These are phyloP conservation scores for Lamellibrachia satsuma DNA, from an alignment of 2,888 invertebrate species.

Conservation along the genomic window DNA sequence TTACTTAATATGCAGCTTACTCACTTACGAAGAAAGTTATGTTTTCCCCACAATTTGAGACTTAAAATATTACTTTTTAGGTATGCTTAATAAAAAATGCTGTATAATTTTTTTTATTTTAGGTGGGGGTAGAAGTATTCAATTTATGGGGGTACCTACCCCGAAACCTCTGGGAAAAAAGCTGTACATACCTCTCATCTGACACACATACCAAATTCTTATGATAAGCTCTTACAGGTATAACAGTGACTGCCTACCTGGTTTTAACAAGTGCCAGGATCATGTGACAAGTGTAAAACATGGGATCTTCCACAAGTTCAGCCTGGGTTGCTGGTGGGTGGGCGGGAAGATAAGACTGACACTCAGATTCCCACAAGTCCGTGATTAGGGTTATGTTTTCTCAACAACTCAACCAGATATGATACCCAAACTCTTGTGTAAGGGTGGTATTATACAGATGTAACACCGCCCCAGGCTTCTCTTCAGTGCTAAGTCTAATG, in stretches of 20 bases:
- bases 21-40: neutral
- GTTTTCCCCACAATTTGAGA: neutral
- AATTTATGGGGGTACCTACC: neutral
- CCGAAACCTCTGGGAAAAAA: neutral
- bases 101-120: neutral
- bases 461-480: neutral
- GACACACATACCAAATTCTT: neutral
- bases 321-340: neutral
- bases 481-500: neutral
- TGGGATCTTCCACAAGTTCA: neutral
- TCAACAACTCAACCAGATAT: neutral
- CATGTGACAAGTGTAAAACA: neutral
- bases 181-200: neutral
- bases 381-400: neutral
- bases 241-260: neutral
- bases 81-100: neutral
- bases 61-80: neutral
- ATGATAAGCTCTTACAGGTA: neutral
- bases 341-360: neutral
- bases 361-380: neutral
- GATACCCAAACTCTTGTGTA: neutral
- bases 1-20: neutral
- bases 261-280: neutral
- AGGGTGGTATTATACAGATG: neutral
- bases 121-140: neutral